Evolutionary conservation across 2,113 vertebrate species (phyloP), one percentile per base, ranked within the genome.

Genomic region (rat (Rattus norvegicus)): DNA sequence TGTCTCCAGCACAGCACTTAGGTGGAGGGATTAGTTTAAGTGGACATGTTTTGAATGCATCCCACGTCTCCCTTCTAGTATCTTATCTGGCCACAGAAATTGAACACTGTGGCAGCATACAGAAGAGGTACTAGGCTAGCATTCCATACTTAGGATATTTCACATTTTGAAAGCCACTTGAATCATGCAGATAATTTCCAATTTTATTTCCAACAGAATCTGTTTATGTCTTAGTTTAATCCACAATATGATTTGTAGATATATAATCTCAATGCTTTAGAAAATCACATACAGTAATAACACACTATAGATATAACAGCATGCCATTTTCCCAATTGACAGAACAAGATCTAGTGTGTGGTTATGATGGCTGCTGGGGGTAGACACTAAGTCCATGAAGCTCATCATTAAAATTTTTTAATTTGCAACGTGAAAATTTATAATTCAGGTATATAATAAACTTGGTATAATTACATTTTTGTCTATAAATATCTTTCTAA

Each of bases 201-300:
- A 83, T 89, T 91, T 49, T 24, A 85, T 63, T 94, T 91, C 54
- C 61, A 80, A 89, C 1, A 43, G 67, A 70, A 72, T 79, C 86
- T 89, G n/a, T 49, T 87, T 95, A 83, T 76, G 87, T n/a, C 49
- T 75, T 91, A 52, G 76, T 91, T 88, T 85, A 76, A 95, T n/a
- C 54, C 1, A 39, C 47, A 77, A 28, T 39, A 14, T 61, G 39
- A 92, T 12, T 7, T 88, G 75, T 88, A 76, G 76, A 69, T 81
- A 92, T 47, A 83, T 7, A 43, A n/a, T 80, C 63, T 90, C 91
- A 49, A 28, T 52, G 43, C 94, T 72, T 92, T 63, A 63, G 73
- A 87, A 87, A 83, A 67, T 36, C 47, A 65, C 3, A 33, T 33
- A 28, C 77, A 81, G 54, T 79, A 88, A 93, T 33, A 75, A 70